Base-by-base conservation (phyloP, 2,797 vertebrate genomes). In the Paramormyrops hopkinsi region DNA sequence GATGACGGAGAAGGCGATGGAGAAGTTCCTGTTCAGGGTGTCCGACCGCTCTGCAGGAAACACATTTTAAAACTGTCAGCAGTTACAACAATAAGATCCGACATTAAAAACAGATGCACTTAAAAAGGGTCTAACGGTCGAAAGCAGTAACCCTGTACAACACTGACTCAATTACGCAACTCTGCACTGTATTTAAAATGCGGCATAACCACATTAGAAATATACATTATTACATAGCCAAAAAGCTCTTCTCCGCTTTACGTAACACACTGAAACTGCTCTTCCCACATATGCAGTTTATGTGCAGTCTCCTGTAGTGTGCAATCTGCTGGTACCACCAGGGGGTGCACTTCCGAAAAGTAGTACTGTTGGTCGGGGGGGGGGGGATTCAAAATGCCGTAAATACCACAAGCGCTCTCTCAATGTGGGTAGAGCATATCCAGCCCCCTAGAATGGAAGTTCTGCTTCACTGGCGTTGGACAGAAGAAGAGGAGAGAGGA, bases 1-100 rank as follows among this genome's bases (percentile, higher is more conserved):
- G 90, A 99, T 98, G 89, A 99, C 97, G 94, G 98, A 99, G 93
- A 99, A 99, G 0, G 97, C 95, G 0, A 97, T 94, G 5, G 97
- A 98, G 95, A 99, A 98, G 88, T 98, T 97, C 92, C 96, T 96
- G 89, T 97, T 98, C 95, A 99, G 95, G 0, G 94, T 96, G 90
- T 95, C 95, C 11, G 96, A 97, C 94, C 94, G 95, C 89, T 97
- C 97, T 97, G 93, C 14, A 90, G 33, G 8, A 62, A 41, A 76
- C 33, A 37, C 69, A 41, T 76, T 76, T 37, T 4, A 14, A 76
- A 37, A 41, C 69, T 19, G 33, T 76, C 69, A 12, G 33, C 33
- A 76, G 69, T 2, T 37, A 41, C 76, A 11, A 19, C 41, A 22
- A 82, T n/a, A 11, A 62, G 8, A 62, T 62, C 22, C 8, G 22